These are phyloP conservation scores for Drosophila sordidapex DNA, from an alignment of 2,888 invertebrate genomes.

Conservation along the genomic window DNA sequence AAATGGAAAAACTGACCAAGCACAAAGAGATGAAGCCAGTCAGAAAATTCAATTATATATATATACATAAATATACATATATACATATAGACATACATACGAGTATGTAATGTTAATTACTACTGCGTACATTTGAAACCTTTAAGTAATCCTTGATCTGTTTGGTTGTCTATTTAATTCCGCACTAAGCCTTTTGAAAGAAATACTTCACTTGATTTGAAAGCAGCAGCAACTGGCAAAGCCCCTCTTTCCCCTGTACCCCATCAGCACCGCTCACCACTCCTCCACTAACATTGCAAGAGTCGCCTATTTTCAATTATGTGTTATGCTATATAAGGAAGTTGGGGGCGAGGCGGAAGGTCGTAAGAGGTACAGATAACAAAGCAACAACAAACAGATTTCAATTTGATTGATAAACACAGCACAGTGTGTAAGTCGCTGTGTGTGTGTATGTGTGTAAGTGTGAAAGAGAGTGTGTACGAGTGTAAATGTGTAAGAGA, in stretches of 20 bases:
- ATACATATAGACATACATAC: background rate
- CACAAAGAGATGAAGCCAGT: background rate
- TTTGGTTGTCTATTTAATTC: background rate
- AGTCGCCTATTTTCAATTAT: slow-evolving; percentile 65
- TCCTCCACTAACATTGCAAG: slow-evolving; percentile 9
- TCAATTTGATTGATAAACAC: slow-evolving; percentile 80
- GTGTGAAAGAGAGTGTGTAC: background rate
- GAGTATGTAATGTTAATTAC: background rate
- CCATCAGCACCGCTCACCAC: background rate
- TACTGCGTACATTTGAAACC: background rate
- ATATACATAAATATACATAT: background rate
- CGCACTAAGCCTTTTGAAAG: background rate
- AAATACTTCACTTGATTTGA: slow-evolving; percentile 1
- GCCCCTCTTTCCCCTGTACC: background rate
- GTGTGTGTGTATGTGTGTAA: background rate
- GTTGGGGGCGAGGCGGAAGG: background rate
- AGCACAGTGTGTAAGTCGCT: slow-evolving; percentile 8
- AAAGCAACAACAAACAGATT: slow-evolving; percentile 73
- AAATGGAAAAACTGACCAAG: slow-evolving; percentile 60
- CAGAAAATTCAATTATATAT: slow-evolving; percentile 12
- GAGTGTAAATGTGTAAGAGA: slow-evolving; percentile 55
- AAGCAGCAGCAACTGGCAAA: background rate
- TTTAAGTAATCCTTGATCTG: background rate
- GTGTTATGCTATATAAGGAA: slow-evolving; percentile 30
- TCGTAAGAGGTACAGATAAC: slow-evolving; percentile 11